phyloP scores from a whole-genome alignment of 2,797 vertebrate species.

The Girardinus metallicus region DNA sequence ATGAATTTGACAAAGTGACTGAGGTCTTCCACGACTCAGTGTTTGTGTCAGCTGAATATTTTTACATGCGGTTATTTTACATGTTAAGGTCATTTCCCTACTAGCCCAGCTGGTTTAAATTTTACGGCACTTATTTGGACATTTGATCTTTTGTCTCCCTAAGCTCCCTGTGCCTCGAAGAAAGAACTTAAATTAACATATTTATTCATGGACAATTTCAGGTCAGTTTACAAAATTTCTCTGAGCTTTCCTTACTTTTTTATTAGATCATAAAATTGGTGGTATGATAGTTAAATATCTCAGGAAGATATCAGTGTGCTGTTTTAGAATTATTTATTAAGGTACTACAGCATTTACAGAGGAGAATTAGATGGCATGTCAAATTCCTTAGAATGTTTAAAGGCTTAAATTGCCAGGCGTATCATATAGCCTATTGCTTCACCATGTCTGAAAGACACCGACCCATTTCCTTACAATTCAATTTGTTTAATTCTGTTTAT shows the following conservation, averaged over 20 bases:
- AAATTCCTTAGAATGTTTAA: neutral
- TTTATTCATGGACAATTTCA: neutral
- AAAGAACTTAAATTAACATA: constrained; percentile 4
- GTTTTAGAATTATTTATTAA: neutral
- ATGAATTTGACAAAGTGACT: constrained; percentile 38
- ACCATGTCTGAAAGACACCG: neutral
- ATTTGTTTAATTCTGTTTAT: neutral
- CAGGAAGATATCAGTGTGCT: neutral
- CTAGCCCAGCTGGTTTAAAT: constrained; percentile 25
- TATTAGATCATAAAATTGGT: neutral
- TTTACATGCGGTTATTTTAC: neutral
- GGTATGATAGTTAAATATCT: neutral
- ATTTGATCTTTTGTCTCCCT: neutral
- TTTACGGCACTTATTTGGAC: neutral
- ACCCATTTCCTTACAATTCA: neutral
- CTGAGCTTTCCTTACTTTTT: neutral
- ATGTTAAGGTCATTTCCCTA: constrained; percentile 36
- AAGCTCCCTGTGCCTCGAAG: neutral
- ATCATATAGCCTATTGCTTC: neutral
- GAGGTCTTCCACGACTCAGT: neutral
- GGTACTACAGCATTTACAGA: neutral
- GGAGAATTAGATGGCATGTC: neutral
- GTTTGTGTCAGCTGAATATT: constrained; percentile 8
- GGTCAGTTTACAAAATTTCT: neutral
- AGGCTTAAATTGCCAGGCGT: neutral